Evolutionary conservation across 2,113 vertebrate genomes (phyloP).

Genomic region (Oenanthe melanoleuca): DNA sequence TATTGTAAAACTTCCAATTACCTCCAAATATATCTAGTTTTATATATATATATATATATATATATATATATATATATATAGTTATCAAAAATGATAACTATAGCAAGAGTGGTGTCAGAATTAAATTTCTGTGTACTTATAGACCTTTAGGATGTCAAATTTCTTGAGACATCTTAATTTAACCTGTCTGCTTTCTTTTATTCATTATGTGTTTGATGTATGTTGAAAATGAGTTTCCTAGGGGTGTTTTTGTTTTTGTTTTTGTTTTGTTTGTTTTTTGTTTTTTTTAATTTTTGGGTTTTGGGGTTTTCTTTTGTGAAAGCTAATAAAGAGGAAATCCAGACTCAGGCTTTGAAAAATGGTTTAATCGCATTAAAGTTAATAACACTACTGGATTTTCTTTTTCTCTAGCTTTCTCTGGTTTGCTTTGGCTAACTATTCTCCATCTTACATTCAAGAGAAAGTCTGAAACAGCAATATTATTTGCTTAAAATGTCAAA

Average conservation of each 20-base stretch:
- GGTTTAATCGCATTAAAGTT: neutral
- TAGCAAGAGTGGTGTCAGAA: neutral
- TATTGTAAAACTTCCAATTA: neutral
- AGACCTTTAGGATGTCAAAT: neutral
- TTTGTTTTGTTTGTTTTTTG: too few species aligned
- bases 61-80: too few species aligned
- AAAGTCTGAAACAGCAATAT: neutral
- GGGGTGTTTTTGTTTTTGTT: too few species aligned
- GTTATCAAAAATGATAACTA: neutral
- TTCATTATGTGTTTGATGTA: neutral
- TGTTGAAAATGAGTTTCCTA: neutral
- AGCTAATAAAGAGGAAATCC: neutral
- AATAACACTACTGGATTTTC: neutral
- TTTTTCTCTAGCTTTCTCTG: neutral
- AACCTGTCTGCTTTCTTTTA: neutral
- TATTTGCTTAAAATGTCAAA: neutral
- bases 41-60: too few species aligned
- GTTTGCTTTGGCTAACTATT: neutral
- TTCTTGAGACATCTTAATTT: neutral
- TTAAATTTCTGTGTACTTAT: neutral
- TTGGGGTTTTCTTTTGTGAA: neutral
- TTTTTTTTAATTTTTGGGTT: too few species aligned
- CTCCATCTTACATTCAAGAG: neutral
- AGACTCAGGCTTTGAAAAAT: neutral
- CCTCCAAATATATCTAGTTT: too few species aligned